Evolutionary conservation across 2,113 vertebrate genomes (phyloP), one percentile per base, ranked within the genome.

Genomic region (Telmatochromis sp.): DNA sequence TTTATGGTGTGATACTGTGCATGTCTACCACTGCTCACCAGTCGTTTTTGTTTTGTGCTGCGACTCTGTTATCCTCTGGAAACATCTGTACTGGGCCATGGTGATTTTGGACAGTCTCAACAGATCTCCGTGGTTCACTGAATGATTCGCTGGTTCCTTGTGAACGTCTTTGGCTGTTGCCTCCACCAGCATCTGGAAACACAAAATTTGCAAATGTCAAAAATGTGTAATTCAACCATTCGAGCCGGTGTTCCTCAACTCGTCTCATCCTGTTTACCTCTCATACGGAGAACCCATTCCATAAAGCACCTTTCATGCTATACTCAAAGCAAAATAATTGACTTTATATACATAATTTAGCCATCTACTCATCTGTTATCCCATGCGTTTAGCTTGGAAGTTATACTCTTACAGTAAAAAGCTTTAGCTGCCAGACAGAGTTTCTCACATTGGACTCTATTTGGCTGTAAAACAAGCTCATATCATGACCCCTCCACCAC

Each of bases 11-110:
- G 10, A 17, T 37, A 33, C 51, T 57, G 33, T 37, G 11, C 42
- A 26, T 51, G 9, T 33, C 28, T 33, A 49, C 28, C 14, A 11
- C 23, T 14, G 42, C 83, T 85, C 87, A 97, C 97, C 96, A 51
- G 6, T 80, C 17, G 45, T 42, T 45, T 81, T 92, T 19, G 58
- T 83, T 21, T 83, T 88, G 23, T 35, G 84, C 5, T 91, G 26
- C 1, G 96, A 94, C 26, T 97, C 95, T 80, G 97, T 97, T 87
- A 97, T 99, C 91, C 96, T 97, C 92, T 99, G 98, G 93, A 98
- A 99, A 70, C 99, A 99, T 80, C 98, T 97, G 90, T 97, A 99
- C 80, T 99, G 99, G 9, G 98, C 98, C 1, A 94, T 97, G 94
- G 97, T 94, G 14, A 99, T 98, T 81, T 96, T 97, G 93, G 97